Base-by-base conservation (phyloP, 2,888 invertebrate genomes). In the Allophyes oxyacanthae region DNA sequence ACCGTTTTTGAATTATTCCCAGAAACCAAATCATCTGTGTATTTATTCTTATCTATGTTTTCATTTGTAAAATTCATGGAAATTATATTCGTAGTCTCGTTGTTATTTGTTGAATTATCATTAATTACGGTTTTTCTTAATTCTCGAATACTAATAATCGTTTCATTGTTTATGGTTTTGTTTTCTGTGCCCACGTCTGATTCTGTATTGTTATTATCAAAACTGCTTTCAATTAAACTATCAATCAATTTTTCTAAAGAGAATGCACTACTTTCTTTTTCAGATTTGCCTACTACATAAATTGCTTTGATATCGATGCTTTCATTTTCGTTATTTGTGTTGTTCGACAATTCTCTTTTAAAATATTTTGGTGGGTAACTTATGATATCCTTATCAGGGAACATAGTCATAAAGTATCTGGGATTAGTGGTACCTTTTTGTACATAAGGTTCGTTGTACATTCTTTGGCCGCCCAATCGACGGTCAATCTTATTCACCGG, bases 191-290 rank as follows among this genome's bases (percentile, higher is more conserved):
- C 13, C 15, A 68, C 26, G 55, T 34, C 30, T 1, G 36, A 0
- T 64, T 38, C 61, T 46, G 43, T 78, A 69, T 49, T 67, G 75
- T 37, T 77, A 7, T 41, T 71, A 41, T 79, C 79, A 40, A 84
- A 81, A 64, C 78, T 84, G 33, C 71, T 85, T 57, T 82, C 83
- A 52, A 89, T 86, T 49, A 90, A 74, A 69, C 85, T 84, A 45
- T 89, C 86, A 46, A 90, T 87, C 40, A 90, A 63, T 42, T 77
- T 79, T 67, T 89, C 90, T 44, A 90, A 70, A 1, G 88, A 86
- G 49, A 87, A 85, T 11, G 66, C 78, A 52, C 54, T 59, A 13
- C 49, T 68, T 9, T 83, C 79, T 15, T 63, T 52, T 44, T 84
- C 78, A 26, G 69, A 53, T 62, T 82, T 79, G 43, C 81, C 83